These are phyloP conservation scores for Meriones unguiculatus DNA, from an alignment of 2,113 vertebrate species.

Conservation along the genomic window DNA sequence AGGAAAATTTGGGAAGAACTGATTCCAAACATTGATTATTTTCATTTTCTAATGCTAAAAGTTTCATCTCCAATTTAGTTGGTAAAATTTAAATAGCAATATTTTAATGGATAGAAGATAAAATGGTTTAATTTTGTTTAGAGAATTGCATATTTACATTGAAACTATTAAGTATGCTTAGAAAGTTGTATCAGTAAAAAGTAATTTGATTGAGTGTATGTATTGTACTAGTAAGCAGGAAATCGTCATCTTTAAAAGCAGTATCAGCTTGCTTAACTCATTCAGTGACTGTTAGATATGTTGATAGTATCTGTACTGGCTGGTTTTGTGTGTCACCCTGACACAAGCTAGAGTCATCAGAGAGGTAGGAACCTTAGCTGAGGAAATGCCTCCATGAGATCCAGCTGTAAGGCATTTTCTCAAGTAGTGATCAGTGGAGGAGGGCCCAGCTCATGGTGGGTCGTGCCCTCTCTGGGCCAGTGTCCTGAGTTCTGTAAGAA, in stretches of 20 bases:
- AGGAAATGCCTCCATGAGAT: background rate
- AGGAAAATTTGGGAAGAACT: slow-evolving; percentile 18
- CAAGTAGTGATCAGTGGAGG: background rate
- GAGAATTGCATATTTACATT: slow-evolving; percentile 52
- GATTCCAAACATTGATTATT: slow-evolving; percentile 43
- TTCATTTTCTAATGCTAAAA: slow-evolving; percentile 67
- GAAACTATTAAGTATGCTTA: slow-evolving; percentile 66
- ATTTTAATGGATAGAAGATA: slow-evolving; percentile 62
- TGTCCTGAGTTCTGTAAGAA: background rate
- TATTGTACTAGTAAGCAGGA: slow-evolving; percentile 47
- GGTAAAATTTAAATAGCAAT: slow-evolving; percentile 68
- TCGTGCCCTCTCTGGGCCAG: background rate
- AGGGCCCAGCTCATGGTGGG: background rate
- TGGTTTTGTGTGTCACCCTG: background rate
- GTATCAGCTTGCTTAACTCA: slow-evolving; percentile 33
- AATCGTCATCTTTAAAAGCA: slow-evolving; percentile 33
- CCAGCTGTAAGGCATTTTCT: background rate
- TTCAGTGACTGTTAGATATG: slow-evolving; percentile 32
- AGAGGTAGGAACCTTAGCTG: background rate
- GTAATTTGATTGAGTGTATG: slow-evolving; percentile 39
- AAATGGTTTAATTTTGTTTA: slow-evolving; percentile 69
- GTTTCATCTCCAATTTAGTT: slow-evolving; percentile 69
- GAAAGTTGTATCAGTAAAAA: slow-evolving; percentile 65
- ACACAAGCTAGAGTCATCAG: background rate
- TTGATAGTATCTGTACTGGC: background rate